These are phyloP conservation scores for Sapajus apella DNA, from an alignment of 2,113 vertebrate species.

Conservation along the genomic window DNA sequence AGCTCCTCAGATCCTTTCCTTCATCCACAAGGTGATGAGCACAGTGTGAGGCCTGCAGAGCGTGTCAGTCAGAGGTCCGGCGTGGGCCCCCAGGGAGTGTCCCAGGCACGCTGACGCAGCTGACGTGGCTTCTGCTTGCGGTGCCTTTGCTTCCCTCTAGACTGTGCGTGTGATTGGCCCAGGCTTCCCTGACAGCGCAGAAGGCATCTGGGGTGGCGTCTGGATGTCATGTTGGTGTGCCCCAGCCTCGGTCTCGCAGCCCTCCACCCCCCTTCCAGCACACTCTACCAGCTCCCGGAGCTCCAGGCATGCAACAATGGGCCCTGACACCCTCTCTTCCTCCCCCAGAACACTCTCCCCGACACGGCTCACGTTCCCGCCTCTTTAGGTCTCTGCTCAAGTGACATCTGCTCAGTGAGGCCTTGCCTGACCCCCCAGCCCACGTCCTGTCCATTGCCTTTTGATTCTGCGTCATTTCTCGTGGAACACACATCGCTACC, in stretches of 20 bases:
- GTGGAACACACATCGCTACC: rapidly evolving
- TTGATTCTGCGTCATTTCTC: not conserved
- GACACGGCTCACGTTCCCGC: not conserved
- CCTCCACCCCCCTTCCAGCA: not conserved
- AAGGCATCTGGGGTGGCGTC: not conserved
- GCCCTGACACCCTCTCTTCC: not conserved
- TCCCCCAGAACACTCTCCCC: not conserved
- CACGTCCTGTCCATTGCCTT: no score
- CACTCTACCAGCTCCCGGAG: not conserved
- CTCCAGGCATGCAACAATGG: no score
- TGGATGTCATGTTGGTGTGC: not conserved
- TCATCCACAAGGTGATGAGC: no score
- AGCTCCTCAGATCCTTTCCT: not conserved
- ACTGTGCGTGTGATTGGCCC: no score
- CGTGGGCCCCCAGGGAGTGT: not conserved
- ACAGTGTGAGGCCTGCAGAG: no score
- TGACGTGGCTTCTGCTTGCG: not conserved
- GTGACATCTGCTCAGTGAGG: not conserved
- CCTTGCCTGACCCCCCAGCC: rapidly evolving
- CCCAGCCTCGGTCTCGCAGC: rapidly evolving
- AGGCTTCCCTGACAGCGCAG: not conserved
- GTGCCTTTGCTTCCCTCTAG: not conserved
- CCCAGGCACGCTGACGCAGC: not conserved
- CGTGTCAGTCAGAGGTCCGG: not conserved
- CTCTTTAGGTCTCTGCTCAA: not conserved